phyloP scores from a whole-genome alignment of 2,888 invertebrate genomes.

The Augochlorella aurata region DNA sequence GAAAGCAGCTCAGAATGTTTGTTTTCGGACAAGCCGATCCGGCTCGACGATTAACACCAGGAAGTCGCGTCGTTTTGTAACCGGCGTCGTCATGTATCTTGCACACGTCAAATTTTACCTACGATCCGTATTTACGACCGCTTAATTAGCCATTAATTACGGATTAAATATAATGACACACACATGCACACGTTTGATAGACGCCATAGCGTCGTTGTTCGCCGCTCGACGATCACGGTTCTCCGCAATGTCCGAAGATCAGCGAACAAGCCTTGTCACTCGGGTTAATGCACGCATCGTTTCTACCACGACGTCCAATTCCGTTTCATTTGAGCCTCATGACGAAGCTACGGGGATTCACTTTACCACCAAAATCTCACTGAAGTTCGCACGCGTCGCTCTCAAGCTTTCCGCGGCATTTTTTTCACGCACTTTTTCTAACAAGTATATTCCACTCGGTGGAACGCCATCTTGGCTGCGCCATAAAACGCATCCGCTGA shows the following conservation, averaged over 20 bases:
- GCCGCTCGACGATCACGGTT: conserved; percentile 66
- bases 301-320: conserved; percentile 49
- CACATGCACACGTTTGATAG: conserved; percentile 71
- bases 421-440: conserved; percentile 74
- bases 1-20: conserved; percentile 63
- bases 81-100: conserved; percentile 42
- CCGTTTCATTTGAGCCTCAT: conserved; percentile 46
- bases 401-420: conserved; percentile 75
- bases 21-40: conserved; percentile 59
- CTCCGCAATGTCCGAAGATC: conserved; percentile 64
- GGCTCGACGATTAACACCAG: conserved; percentile 47
- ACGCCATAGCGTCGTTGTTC: conserved; percentile 80
- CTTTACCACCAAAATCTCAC: conserved; percentile 46
- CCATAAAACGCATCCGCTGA: conserved; percentile 62
- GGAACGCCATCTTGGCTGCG: conserved; percentile 76
- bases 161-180: conserved; percentile 70
- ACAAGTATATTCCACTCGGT: conserved; percentile 72
- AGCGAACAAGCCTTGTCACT: conserved; percentile 59
- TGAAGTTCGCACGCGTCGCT: conserved; percentile 70
- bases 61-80: conserved; percentile 48
- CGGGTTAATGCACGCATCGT: conserved; percentile 56
- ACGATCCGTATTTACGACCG: conserved; percentile 33
- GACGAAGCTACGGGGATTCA: conserved; percentile 48
- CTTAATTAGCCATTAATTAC: conserved; percentile 73
- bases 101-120: conserved; percentile 31